Conservation (phyloP, 2,113 vertebrate genomes). For the Caracal caracal region DNA sequence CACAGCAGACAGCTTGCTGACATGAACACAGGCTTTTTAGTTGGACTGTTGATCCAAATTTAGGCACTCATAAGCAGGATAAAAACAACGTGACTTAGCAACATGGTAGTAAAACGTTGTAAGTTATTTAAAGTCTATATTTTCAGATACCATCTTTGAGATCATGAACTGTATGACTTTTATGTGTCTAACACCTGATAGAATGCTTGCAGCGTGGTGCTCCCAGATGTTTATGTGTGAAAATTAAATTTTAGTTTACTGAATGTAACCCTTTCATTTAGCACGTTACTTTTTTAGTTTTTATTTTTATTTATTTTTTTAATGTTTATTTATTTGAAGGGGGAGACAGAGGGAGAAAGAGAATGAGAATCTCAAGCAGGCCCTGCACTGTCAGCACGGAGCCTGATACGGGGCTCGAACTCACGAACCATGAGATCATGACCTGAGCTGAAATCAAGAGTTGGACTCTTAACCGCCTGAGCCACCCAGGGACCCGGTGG, state of each 20-base stretch:
- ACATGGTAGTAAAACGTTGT: neutral
- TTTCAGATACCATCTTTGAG: neutral
- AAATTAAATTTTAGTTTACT: constrained; percentile 10
- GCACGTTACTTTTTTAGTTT: neutral
- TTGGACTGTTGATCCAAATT: neutral
- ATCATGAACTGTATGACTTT: neutral
- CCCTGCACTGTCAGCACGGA: too few species aligned
- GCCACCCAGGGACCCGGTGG: too few species aligned
- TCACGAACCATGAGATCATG: too few species aligned
- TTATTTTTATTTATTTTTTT: too few species aligned
- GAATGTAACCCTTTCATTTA: neutral
- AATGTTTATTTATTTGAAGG: too few species aligned
- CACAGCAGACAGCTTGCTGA: neutral
- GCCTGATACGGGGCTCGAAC: too few species aligned
- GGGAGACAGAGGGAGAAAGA: too few species aligned
- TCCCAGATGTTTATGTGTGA: neutral
- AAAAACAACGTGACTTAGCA: neutral
- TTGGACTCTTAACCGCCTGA: too few species aligned
- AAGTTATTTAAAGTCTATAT: neutral
- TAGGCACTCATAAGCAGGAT: neutral
- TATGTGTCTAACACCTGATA: neutral
- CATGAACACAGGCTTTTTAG: neutral
- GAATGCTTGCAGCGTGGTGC: neutral
- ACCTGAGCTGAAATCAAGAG: too few species aligned
- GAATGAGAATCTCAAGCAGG: too few species aligned